Percentiles rank a stretch among this genome's conserved stretches.
These are phyloP conservation scores for Yponomeuta cagnagella DNA, from an alignment of 2,888 invertebrate species.

Conservation along the genomic window DNA sequence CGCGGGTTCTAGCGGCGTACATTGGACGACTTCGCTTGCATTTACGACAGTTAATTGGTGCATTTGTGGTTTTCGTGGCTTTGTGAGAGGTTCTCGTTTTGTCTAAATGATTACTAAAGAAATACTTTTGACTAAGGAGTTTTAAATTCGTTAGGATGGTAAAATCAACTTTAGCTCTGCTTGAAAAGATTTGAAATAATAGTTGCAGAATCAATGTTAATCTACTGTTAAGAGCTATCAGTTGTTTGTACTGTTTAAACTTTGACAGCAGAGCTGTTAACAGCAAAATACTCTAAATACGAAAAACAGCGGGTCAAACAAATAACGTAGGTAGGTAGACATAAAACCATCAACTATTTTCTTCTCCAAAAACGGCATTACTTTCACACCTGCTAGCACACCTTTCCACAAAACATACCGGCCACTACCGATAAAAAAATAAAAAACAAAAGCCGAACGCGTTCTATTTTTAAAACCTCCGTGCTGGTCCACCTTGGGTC, in stretches of 20 bases:
- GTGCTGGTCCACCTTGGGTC: neutral
- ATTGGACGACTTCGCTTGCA: neutral
- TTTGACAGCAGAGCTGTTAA: too few relatives aligned
- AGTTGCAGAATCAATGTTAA: neutral
- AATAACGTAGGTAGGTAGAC: too few relatives aligned
- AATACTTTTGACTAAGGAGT: neutral
- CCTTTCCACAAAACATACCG: neutral
- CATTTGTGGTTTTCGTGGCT: too few relatives aligned
- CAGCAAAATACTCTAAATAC: too few relatives aligned
- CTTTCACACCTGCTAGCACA: neutral
- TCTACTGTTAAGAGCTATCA: too few relatives aligned
- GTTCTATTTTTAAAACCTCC: constrained; percentile 22
- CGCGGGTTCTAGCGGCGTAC: neutral
- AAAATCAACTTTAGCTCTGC: neutral
- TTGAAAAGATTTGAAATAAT: neutral
- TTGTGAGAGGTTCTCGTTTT: too few relatives aligned
- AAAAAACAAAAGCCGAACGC: constrained; percentile 5
- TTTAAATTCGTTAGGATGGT: neutral
- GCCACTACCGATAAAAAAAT: neutral
- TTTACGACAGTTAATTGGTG: neutral
- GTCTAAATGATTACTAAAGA: neutral
- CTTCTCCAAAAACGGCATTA: too few relatives aligned
- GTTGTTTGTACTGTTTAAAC: too few relatives aligned
- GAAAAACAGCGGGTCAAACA: too few relatives aligned
- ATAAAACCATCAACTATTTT: too few relatives aligned